Conservation (phyloP, 2,113 vertebrate species). For the Oreamnos americanus region DNA sequence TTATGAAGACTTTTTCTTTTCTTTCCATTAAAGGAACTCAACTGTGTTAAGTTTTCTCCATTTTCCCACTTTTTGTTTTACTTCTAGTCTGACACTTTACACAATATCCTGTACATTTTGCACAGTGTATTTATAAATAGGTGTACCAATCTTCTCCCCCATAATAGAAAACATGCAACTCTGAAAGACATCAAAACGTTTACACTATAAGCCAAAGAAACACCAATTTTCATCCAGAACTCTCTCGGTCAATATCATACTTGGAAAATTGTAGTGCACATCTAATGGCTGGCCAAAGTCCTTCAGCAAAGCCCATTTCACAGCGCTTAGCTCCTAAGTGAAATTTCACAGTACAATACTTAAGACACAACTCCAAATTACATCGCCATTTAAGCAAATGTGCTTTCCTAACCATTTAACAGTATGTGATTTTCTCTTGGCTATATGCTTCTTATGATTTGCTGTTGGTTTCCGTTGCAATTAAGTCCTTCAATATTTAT, state of each 20-base stretch:
- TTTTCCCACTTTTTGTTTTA: background rate
- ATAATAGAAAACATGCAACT: background rate
- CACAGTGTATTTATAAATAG: background rate
- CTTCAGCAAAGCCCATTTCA: slow-evolving; percentile 25
- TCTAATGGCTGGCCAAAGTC: slow-evolving; percentile 4
- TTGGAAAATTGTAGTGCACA: background rate
- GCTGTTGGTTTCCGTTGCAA: background rate
- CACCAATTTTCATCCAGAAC: background rate
- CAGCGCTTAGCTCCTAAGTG: slow-evolving; percentile 54
- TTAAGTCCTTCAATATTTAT: slow-evolving; percentile 24
- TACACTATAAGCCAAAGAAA: background rate
- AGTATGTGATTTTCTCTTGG: background rate
- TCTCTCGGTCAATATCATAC: background rate
- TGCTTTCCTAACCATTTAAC: slow-evolving; percentile 26
- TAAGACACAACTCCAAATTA: slow-evolving; percentile 45
- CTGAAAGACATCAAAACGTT: background rate
- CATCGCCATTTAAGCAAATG: slow-evolving; percentile 35
- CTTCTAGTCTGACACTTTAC: background rate
- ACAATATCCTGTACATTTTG: background rate
- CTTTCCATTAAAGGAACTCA: background rate
- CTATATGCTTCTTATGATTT: slow-evolving; percentile 32
- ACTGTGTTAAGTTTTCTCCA: background rate
- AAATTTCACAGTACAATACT: slow-evolving; percentile 62
- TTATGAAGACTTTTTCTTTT: background rate
- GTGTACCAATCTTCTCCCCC: rapidly evolving